phyloP scores from a whole-genome alignment of 2,113 vertebrate genomes.

The Pachyramphus minor region DNA sequence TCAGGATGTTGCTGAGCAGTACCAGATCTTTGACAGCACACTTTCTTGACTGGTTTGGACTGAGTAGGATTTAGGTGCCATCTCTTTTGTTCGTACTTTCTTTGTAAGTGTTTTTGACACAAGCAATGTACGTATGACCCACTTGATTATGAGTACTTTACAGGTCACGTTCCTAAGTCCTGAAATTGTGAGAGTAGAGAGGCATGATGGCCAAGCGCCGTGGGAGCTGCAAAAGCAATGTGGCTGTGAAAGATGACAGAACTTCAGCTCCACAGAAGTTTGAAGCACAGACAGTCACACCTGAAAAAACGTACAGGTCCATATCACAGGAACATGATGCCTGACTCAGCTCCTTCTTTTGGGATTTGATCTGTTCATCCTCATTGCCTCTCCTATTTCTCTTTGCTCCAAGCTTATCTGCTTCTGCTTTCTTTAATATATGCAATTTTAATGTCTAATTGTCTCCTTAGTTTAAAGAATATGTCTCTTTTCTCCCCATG shows the following conservation, averaged over 20 bases:
- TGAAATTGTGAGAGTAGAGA: not conserved
- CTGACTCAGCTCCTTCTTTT: not conserved
- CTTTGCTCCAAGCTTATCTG: not conserved
- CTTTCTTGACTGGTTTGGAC: not conserved
- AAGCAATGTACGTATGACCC: not conserved
- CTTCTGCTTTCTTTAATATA: not conserved
- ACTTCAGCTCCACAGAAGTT: not conserved
- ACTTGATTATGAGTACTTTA: not conserved
- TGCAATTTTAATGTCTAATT: not conserved
- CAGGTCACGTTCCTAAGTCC: not conserved
- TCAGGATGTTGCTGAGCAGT: not conserved
- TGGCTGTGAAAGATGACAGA: not conserved
- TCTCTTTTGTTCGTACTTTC: not conserved
- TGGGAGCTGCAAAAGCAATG: not conserved
- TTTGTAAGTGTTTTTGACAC: not conserved
- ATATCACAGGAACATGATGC: not conserved
- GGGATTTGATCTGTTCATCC: not conserved
- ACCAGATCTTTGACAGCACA: not conserved
- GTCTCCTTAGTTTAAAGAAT: not conserved
- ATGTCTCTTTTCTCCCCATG: accelerated
- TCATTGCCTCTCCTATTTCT: not conserved
- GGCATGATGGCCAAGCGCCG: accelerated
- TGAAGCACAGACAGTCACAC: not conserved
- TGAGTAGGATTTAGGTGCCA: not conserved
- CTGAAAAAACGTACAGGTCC: not conserved